These are phyloP conservation scores for Orthosia cruda DNA, from an alignment of 2,888 invertebrate genomes.

Conservation along the genomic window DNA sequence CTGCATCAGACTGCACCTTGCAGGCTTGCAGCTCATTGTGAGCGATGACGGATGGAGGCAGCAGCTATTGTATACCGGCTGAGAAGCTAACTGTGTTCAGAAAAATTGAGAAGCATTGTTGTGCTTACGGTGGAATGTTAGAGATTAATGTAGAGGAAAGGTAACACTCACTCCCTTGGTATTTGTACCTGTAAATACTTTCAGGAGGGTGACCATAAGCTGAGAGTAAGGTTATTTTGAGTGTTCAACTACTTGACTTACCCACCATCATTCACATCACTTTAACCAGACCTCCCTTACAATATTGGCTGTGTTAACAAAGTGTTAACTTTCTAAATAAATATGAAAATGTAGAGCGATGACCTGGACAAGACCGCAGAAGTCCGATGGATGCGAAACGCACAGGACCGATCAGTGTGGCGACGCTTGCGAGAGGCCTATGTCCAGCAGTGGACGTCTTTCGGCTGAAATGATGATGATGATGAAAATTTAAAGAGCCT, in stretches of 20 bases:
- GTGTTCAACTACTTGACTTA: too few relatives aligned
- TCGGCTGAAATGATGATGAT: too few relatives aligned
- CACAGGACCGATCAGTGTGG: too few relatives aligned
- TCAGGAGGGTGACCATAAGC: too few relatives aligned
- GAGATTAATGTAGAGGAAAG: constrained; percentile 6
- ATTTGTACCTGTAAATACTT: neutral
- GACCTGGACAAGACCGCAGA: too few relatives aligned
- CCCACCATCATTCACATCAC: neutral
- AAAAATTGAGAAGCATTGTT: constrained; percentile 1
- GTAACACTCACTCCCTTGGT: neutral
- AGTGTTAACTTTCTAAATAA: neutral
- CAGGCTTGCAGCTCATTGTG: constrained; percentile 15
- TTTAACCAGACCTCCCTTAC: neutral
- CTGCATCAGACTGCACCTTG: constrained; percentile 9
- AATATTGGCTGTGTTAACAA: neutral
- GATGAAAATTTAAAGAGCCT: constrained; percentile 3
- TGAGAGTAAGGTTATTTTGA: too few relatives aligned
- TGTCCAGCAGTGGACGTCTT: too few relatives aligned
- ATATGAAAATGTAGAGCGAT: constrained; percentile 12
- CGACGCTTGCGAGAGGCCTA: too few relatives aligned
- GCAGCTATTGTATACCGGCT: constrained; percentile 9
- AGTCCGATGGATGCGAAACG: too few relatives aligned
- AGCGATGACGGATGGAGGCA: constrained; percentile 31
- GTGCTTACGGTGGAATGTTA: neutral
- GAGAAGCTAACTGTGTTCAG: constrained; percentile 3